These are phyloP conservation scores for Bembecia ichneumoniformis DNA, from an alignment of 2,888 invertebrate genomes.

Conservation along the genomic window DNA sequence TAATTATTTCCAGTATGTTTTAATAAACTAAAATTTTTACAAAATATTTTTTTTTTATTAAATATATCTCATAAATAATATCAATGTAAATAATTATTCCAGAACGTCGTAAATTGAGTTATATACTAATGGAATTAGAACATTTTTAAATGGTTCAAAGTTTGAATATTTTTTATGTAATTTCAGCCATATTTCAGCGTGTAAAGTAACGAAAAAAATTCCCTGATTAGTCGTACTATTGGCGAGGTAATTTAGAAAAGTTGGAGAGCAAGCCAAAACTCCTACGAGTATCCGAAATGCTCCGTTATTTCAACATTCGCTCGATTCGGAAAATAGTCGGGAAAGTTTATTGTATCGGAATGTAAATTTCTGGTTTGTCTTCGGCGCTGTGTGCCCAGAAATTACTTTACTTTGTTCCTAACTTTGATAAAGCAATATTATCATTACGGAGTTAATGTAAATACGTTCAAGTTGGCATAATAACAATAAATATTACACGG, in stretches of 20 bases:
- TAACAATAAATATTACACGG: no score
- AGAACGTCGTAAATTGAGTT: no score
- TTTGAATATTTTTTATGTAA: no score
- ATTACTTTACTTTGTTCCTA: slow-evolving; percentile 24
- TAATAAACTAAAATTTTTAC: no score
- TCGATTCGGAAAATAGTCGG: slow-evolving; percentile 29
- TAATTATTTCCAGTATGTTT: no score
- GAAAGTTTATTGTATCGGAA: slow-evolving; percentile 45
- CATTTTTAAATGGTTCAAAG: no score
- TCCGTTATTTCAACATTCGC: slow-evolving; percentile 38
- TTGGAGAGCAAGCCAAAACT: slow-evolving; percentile 13
- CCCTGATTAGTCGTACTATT: neutral
- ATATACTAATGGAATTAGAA: no score
- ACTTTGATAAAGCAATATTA: slow-evolving; percentile 51
- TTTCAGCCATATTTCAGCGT: no score
- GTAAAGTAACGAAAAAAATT: no score
- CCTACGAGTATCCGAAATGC: slow-evolving; percentile 42
- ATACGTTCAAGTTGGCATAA: slow-evolving; percentile 12
- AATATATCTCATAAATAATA: no score
- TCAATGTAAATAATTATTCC: no score
- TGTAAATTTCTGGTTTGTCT: slow-evolving; percentile 48
- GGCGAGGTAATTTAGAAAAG: slow-evolving; percentile 27
- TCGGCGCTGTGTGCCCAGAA: slow-evolving; percentile 21
- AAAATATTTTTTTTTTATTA: no score
- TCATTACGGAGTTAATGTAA: slow-evolving; percentile 25